Conservation (phyloP, 2,888 invertebrate genomes). For the Sesia bembeciformis region DNA sequence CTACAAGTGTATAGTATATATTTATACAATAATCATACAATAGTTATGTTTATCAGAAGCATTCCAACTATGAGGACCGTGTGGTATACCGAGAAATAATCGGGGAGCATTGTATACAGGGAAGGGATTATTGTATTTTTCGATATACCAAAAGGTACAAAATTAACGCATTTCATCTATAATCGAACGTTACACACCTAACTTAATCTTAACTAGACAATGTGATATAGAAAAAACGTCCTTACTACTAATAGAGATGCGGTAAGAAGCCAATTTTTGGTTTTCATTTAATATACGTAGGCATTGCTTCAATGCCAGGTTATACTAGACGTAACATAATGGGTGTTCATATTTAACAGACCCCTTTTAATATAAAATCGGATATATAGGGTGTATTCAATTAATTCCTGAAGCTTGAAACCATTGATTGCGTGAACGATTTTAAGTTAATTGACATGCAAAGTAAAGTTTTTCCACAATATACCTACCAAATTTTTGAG, state of each 20-base stretch:
- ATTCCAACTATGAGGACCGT: not conserved
- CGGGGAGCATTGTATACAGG: not conserved
- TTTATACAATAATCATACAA: not conserved
- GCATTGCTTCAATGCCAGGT: constrained; percentile 38
- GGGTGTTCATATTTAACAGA: constrained; percentile 4
- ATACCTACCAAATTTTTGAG: too few relatives aligned
- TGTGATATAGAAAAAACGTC: constrained; percentile 64
- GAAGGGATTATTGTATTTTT: not conserved
- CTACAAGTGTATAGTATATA: not conserved
- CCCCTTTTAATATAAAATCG: not conserved
- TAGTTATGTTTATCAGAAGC: not conserved
- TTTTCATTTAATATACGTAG: constrained; percentile 27
- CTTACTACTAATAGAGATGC: constrained; percentile 53
- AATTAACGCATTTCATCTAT: not conserved
- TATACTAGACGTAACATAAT: constrained; percentile 22
- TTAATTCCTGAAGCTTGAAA: too few relatives aligned
- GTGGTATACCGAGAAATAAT: not conserved
- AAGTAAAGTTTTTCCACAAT: too few relatives aligned
- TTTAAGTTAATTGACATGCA: too few relatives aligned
- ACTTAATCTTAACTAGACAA: constrained; percentile 36
- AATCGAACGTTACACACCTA: not conserved
- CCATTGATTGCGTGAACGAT: too few relatives aligned
- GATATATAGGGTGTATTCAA: too few relatives aligned
- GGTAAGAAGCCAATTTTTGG: constrained; percentile 66
- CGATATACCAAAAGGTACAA: not conserved